Evolutionary conservation across 2,113 vertebrate genomes (phyloP).

Genomic region (Lucifuga dentata): DNA sequence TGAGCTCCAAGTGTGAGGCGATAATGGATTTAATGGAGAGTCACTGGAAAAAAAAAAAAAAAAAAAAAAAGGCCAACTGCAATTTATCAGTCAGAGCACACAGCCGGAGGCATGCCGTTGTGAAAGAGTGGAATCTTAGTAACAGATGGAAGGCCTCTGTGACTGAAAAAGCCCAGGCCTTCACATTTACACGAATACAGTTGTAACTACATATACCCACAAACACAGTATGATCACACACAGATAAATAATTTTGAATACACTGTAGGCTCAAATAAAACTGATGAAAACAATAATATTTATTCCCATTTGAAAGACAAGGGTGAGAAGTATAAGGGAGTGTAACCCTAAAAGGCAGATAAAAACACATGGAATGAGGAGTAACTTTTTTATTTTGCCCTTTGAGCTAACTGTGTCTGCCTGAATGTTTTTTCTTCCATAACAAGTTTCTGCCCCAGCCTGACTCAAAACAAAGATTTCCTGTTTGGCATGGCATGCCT

Average conservation of each 20-base stretch:
- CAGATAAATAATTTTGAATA: too few relatives aligned
- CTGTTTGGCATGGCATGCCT: conserved; percentile 61
- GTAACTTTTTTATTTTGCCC: conserved; percentile 17
- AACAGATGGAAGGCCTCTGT: conserved; percentile 33
- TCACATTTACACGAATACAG: not conserved
- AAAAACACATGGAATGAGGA: conserved; percentile 28
- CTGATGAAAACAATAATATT: not conserved
- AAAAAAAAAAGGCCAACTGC: conserved; percentile 14
- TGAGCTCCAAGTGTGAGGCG: conserved; percentile 2
- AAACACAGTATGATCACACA: not conserved
- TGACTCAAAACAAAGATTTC: conserved; percentile 51
- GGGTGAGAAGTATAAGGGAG: not conserved
- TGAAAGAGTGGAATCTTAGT: conserved; percentile 23
- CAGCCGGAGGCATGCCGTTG: conserved; percentile 22
- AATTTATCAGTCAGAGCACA: conserved; percentile 43
- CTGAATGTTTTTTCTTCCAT: conserved; percentile 55
- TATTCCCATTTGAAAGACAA: not conserved
- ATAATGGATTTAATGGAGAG: conserved; percentile 47
- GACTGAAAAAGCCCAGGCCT: not conserved
- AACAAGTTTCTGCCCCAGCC: conserved; percentile 38
- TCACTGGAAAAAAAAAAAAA: too few relatives aligned
- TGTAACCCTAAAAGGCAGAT: not conserved
- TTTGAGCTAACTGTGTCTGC: conserved; percentile 36
- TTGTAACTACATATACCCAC: not conserved
- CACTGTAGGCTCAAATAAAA: not conserved